Percentiles rank a stretch among this genome's conserved stretches.
These are phyloP conservation scores for Oithona nana DNA, from an alignment of 2,888 invertebrate species.

Conservation along the genomic window DNA sequence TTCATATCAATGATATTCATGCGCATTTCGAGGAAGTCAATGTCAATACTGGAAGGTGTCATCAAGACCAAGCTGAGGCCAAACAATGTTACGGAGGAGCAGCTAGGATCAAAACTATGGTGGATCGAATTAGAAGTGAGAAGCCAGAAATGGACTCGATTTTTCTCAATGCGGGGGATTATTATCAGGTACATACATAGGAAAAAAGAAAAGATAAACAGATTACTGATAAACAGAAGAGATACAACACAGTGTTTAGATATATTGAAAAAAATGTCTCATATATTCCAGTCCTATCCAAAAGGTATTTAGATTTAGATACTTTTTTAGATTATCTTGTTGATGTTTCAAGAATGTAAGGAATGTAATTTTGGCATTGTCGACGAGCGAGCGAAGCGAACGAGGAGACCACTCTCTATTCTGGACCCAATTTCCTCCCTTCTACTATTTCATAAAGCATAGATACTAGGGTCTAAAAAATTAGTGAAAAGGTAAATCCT, in stretches of 20 bases:
- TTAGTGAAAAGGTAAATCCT: no score
- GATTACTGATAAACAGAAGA: no score
- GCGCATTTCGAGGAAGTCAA: slow-evolving; percentile 15
- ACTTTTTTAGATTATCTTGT: no score
- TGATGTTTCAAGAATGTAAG: no score
- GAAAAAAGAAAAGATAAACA: not conserved
- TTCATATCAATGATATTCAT: slow-evolving; percentile 17
- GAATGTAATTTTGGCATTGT: no score
- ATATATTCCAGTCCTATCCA: not conserved
- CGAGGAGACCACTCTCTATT: no score
- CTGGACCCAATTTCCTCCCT: no score
- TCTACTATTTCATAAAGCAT: no score
- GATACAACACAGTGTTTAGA: no score
- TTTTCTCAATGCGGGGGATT: slow-evolving; percentile 15
- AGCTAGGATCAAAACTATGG: not conserved
- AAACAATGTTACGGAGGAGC: slow-evolving; percentile 5
- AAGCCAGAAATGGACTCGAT: not conserved
- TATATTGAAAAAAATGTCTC: not conserved
- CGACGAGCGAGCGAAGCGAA: no score
- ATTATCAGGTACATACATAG: slow-evolving; percentile 9
- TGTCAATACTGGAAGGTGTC: slow-evolving; percentile 6
- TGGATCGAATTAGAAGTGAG: slow-evolving; percentile 9
- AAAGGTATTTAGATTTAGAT: no score
- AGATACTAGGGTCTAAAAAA: no score
- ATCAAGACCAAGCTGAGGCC: not conserved